A percentile compares a stretch with the other conserved stretches of the same genome.
These are phyloP conservation scores for Hydropsyche betteni DNA, from an alignment of 2,888 invertebrate species.

Conservation along the genomic window DNA sequence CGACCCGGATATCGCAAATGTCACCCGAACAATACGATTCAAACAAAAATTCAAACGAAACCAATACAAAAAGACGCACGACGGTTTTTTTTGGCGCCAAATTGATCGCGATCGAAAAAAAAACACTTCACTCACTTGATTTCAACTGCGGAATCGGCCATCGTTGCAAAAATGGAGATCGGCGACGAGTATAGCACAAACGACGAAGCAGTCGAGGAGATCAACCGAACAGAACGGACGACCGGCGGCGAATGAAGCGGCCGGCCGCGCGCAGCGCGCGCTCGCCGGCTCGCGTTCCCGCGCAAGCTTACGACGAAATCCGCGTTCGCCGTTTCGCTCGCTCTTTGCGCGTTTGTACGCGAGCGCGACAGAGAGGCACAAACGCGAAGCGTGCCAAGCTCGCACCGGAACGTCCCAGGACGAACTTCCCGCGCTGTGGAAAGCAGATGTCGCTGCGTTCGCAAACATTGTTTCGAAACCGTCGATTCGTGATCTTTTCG, in stretches of 20 bases:
- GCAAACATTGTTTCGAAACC: conserved; percentile 48
- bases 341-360: not conserved
- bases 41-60: not conserved
- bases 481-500: conserved; percentile 44
- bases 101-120: not conserved
- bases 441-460: conserved; percentile 52
- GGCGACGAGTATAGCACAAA: conserved; percentile 65
- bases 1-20: not conserved
- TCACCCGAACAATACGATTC: conserved; percentile 20
- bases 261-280: conserved; percentile 54
- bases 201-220: conserved; percentile 53
- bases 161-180: conserved; percentile 55
- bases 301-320: conserved; percentile 62
- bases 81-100: not conserved
- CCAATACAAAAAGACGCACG: not conserved
- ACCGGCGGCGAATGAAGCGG: conserved; percentile 34
- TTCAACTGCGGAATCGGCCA: conserved; percentile 72
- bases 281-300: conserved; percentile 63
- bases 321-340: not conserved
- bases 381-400: conserved; percentile 46
- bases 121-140: conserved; percentile 68
- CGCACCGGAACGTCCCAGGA: conserved; percentile 36
- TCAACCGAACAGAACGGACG: conserved; percentile 1
- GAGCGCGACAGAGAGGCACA: conserved; percentile 46
- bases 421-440: conserved; percentile 52